A percentile compares a stretch with the other conserved stretches of the same genome.
phyloP scores from a whole-genome alignment of 2,113 vertebrate genomes.

The Zosterops lateralis region DNA sequence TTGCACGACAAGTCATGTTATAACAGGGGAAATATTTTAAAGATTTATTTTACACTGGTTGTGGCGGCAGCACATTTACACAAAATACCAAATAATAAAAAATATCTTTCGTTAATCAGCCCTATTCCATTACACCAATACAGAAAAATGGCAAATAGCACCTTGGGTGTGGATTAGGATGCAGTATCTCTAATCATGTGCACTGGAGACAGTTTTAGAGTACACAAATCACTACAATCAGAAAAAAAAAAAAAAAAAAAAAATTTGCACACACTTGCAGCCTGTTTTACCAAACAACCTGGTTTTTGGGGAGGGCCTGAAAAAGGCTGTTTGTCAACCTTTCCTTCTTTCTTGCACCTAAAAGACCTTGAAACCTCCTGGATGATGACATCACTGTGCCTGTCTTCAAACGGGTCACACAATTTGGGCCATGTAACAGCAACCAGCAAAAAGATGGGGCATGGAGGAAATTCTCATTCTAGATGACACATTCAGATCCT shows the following conservation, averaged over 20 bases:
- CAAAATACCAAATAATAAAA: neutral
- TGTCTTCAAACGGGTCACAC: neutral
- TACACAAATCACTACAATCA: neutral
- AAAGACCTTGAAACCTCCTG: neutral
- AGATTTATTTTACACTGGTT: neutral
- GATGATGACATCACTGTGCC: neutral
- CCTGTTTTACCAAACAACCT: neutral
- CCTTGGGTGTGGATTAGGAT: too few relatives aligned
- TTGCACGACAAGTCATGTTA: neutral
- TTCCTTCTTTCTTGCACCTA: neutral
- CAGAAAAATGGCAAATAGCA: neutral
- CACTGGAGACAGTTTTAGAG: neutral
- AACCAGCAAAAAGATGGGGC: neutral
- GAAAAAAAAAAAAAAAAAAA: neutral
- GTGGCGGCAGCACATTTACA: neutral
- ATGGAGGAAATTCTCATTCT: accelerated
- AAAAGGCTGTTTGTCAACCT: neutral
- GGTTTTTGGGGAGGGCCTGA: accelerated
- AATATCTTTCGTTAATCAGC: neutral
- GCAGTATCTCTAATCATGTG: neutral
- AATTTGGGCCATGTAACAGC: neutral
- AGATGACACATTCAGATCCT: neutral
- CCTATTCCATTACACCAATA: neutral
- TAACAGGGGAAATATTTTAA: neutral
- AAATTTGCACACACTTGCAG: neutral